phyloP scores from a whole-genome alignment of 2,888 invertebrate species.

The Torymus auratus region DNA sequence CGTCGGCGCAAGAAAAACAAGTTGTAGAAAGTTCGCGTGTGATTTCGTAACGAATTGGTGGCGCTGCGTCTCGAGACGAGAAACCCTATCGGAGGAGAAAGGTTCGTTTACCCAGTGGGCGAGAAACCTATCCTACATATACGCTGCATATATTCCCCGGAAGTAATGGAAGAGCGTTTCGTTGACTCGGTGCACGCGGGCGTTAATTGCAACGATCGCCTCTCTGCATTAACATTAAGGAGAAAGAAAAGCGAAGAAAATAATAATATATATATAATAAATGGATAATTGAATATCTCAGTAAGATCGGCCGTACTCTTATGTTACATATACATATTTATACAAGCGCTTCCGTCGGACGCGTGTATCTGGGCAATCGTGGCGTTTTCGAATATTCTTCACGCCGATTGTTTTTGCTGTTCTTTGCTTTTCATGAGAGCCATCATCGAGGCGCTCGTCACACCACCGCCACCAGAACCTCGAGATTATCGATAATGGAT shows the following conservation, averaged over 20 bases:
- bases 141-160: slow-evolving; percentile 17
- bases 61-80: slow-evolving; percentile 1
- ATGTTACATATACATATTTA: slow-evolving; percentile 54
- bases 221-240: too few species aligned
- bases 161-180: slow-evolving; percentile 33
- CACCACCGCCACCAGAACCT: too few species aligned
- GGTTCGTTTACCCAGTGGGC: neutral
- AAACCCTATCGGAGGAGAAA: slow-evolving; percentile 19
- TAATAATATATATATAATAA: too few species aligned
- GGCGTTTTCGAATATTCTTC: neutral
- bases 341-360: slow-evolving; percentile 39
- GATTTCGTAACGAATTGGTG: neutral
- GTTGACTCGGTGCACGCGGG: neutral
- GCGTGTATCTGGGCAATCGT: slow-evolving; percentile 7
- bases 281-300: neutral
- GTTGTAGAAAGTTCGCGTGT: neutral
- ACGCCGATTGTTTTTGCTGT: slow-evolving; percentile 8
- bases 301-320: slow-evolving; percentile 40
- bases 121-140: slow-evolving; percentile 24
- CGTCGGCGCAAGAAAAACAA: neutral
- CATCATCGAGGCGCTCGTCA: too few species aligned
- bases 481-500: too few species aligned
- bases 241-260: slow-evolving; percentile 2
- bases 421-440: neutral
- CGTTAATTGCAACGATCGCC: neutral